A percentile compares a stretch with the other conserved stretches of the same genome.
Evolutionary conservation across 2,888 invertebrate species (phyloP).

Genomic region (Brachyopa scutellaris): DNA sequence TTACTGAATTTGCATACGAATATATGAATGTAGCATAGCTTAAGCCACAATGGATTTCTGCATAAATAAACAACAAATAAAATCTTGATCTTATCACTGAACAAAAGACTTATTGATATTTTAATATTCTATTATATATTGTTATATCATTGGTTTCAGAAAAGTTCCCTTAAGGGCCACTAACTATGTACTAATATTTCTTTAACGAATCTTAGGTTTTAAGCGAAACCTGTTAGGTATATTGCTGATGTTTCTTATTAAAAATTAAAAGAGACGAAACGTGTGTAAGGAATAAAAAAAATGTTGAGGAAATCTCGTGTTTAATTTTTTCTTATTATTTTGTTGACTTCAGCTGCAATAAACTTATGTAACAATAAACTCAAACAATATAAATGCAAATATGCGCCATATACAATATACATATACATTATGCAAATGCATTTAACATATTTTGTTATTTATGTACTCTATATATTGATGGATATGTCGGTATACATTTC

Average conservation of each 20-base stretch:
- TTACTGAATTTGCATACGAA: background rate
- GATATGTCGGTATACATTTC: too few species aligned
- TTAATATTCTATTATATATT: slow-evolving; percentile 23
- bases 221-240: slow-evolving; percentile 63
- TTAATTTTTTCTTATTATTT: slow-evolving; percentile 14
- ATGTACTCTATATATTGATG: too few species aligned
- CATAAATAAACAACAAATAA: slow-evolving; percentile 69
- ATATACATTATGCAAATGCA: background rate
- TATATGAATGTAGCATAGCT: slow-evolving; percentile 9
- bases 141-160: slow-evolving; percentile 85
- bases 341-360: slow-evolving; percentile 35
- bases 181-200: slow-evolving; percentile 81
- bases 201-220: slow-evolving; percentile 64
- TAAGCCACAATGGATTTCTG: slow-evolving; percentile 42
- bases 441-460: too few species aligned
- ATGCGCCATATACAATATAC: slow-evolving; percentile 17
- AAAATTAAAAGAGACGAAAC: slow-evolving; percentile 30
- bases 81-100: slow-evolving; percentile 42
- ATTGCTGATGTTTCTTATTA: slow-evolving; percentile 70
- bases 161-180: slow-evolving; percentile 88
- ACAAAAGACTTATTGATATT: slow-evolving; percentile 31
- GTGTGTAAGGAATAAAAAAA: slow-evolving; percentile 41
- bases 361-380: slow-evolving; percentile 46
- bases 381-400: slow-evolving; percentile 49
- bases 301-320: slow-evolving; percentile 28